These are phyloP conservation scores for Pachycephus smyrnensis DNA, from an alignment of 2,888 invertebrate species.

Conservation along the genomic window DNA sequence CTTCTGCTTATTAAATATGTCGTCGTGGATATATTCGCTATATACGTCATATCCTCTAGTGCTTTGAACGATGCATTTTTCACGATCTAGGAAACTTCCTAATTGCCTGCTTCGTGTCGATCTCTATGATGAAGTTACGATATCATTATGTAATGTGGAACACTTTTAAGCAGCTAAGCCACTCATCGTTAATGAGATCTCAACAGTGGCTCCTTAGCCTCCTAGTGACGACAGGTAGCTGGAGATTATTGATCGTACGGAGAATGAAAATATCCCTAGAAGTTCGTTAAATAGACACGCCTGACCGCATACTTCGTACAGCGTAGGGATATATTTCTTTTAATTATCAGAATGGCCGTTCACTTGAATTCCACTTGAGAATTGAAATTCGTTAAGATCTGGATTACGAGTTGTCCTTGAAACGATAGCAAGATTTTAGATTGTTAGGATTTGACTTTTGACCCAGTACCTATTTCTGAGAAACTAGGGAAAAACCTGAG, in stretches of 20 bases:
- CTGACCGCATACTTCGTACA: slow-evolving; percentile 27
- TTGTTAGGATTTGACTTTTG: not conserved
- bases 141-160: slow-evolving; percentile 41
- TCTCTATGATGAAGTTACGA: not conserved
- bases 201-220: slow-evolving; percentile 15
- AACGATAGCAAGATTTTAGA: not conserved
- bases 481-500: not conserved
- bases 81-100: not conserved
- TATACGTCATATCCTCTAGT: not conserved
- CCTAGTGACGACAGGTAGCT: not conserved
- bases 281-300: slow-evolving; percentile 52
- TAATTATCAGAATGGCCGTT: not conserved
- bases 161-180: slow-evolving; percentile 38
- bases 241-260: not conserved
- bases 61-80: not conserved
- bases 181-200: slow-evolving; percentile 46
- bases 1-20: not conserved
- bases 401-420: not conserved
- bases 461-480: not conserved
- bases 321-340: not conserved
- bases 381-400: not conserved
- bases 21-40: not conserved
- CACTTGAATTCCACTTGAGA: not conserved
- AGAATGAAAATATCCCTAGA: slow-evolving; percentile 1
- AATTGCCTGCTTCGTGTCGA: not conserved